Base-by-base conservation (phyloP, 2,797 vertebrate species). In the Halcyon leucocephala region DNA sequence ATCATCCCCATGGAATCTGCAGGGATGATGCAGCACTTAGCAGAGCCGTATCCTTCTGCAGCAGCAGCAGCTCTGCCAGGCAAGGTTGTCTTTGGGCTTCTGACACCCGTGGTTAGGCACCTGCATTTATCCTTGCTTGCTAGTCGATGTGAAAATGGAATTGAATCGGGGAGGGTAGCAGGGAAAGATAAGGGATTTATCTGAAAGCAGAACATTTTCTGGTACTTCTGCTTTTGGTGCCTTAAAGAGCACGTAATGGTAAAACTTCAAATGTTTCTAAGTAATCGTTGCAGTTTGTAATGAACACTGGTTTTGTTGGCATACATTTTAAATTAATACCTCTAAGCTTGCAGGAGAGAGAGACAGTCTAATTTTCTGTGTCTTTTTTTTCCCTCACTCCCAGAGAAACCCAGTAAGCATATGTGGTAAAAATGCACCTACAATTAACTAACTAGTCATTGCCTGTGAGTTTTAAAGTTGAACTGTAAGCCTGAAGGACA, bases 401-500 rank as follows among this genome's bases (percentile, higher is more conserved):
- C 60, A 73, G 55, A 82, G 12, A 82, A 67, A 58, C 83, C 48
- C 7, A 69, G 15, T 65, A 52, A 88, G 21, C 29, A 24, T 62
- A 22, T 72, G 28, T 57, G 64, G n/a, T 48, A 81, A 91, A 84
- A 97, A 91, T 2, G n/a, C 84, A 71, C 78, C 62, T 82, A 55
- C 48, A 92, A 64, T 76, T 88, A 61, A 93, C 86, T 78, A 78
- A 61, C 51, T 71, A 67, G 39, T 74, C 6, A 48, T 92, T 96
- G 94, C 70, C 78, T 89, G 4, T 5, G 77, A 85, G 35, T 77
- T 42, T 88, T 96, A 60, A 71, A 86, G 24, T 48, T 60, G 66
- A 96, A 81, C 41, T 35, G 67, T 31, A 91, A 81, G 79, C 70
- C 66, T 86, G 21, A 80, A 54, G 95, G 55, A 80, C 79, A 88